Conservation (phyloP, 2,888 invertebrate species). For the Sesia apiformis region DNA sequence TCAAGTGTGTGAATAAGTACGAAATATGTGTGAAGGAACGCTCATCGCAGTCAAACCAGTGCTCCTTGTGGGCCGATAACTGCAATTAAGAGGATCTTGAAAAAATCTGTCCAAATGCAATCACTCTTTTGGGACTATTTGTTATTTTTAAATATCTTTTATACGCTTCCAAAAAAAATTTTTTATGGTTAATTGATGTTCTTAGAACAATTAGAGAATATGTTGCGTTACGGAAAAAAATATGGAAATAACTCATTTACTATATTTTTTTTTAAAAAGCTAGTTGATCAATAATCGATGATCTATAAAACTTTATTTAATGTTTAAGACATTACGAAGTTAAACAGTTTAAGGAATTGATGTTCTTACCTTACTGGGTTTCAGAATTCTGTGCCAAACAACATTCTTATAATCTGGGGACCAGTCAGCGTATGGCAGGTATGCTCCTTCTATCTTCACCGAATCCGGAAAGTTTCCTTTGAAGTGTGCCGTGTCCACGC, state of each 20-base stretch:
- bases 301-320: neutral
- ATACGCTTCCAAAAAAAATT: too few species aligned
- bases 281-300: too few species aligned
- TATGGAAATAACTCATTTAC: too few species aligned
- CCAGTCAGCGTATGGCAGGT: conserved; percentile 37
- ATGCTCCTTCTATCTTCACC: conserved; percentile 70
- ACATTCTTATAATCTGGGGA: conserved; percentile 14
- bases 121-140: too few species aligned
- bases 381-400: conserved; percentile 63
- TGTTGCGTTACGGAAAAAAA: too few species aligned
- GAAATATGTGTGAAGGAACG: conserved; percentile 12
- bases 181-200: too few species aligned
- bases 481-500: conserved; percentile 77
- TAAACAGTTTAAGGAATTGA: neutral
- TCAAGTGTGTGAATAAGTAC: conserved; percentile 57
- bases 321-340: neutral
- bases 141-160: too few species aligned
- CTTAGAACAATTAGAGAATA: too few species aligned
- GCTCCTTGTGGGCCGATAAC: conserved; percentile 67
- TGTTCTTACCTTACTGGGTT: conserved; percentile 63
- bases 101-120: too few species aligned
- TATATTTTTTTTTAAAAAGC: too few species aligned
- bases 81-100: conserved; percentile 26
- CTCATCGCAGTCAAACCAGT: conserved; percentile 55
- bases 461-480: conserved; percentile 79